These are phyloP conservation scores for Caenorhabditis sp. DNA, from an alignment of 2,888 invertebrate species.

Conservation along the genomic window DNA sequence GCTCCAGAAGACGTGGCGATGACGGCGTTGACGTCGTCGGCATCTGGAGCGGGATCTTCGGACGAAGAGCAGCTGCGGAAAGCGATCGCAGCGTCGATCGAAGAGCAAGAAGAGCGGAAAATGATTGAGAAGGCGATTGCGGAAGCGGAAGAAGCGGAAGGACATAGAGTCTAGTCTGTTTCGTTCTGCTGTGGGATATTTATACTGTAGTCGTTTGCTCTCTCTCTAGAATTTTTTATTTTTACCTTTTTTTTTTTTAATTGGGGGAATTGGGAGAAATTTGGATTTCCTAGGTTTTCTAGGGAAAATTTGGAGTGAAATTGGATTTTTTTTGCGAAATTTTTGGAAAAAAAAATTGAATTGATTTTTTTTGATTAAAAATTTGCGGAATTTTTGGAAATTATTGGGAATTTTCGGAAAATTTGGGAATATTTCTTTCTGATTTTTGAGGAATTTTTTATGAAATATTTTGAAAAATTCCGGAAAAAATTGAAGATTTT, in stretches of 20 bases:
- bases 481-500: neutral
- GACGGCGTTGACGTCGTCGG: conserved; percentile 36
- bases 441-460: too few species aligned
- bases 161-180: neutral
- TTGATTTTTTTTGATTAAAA: too few species aligned
- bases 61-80: conserved; percentile 45
- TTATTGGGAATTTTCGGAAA: neutral
- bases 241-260: neutral
- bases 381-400: too few species aligned
- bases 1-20: conserved; percentile 49
- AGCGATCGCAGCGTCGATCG: conserved; percentile 60
- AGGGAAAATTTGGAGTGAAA: too few species aligned
- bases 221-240: too few species aligned
- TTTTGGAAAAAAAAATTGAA: too few species aligned
- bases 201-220: conserved; percentile 3
- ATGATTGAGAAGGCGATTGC: conserved; percentile 59
- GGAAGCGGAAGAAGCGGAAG: conserved; percentile 38
- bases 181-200: conserved; percentile 5
- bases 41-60: conserved; percentile 21
- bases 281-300: too few species aligned
- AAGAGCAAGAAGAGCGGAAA: conserved; percentile 50
- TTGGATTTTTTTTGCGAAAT: too few species aligned
- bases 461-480: neutral
- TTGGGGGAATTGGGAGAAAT: too few species aligned
- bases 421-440: neutral